Conservation (phyloP, 2,113 vertebrate genomes). For the Origma solitaria region DNA sequence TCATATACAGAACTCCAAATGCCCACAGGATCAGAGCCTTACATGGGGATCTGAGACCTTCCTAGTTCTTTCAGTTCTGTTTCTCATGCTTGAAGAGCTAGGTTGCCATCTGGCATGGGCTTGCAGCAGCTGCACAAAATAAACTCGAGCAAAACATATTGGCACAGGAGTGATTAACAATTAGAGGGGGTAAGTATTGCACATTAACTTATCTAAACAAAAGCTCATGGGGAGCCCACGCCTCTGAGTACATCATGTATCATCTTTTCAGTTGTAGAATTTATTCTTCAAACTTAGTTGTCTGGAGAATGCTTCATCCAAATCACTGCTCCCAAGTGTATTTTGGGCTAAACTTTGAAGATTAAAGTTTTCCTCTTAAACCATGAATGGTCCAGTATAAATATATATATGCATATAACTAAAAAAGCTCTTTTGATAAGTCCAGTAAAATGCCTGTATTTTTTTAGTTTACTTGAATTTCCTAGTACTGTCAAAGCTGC, state of each 20-base stretch:
- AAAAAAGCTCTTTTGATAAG: neutral
- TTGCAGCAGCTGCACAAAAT: conserved; percentile 3
- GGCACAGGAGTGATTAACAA: neutral
- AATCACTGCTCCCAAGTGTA: neutral
- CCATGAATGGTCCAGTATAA: neutral
- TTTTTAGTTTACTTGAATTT: neutral
- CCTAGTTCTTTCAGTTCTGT: neutral
- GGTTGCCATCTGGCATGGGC: neutral
- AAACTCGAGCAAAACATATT: neutral
- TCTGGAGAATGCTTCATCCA: neutral
- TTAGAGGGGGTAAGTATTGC: neutral
- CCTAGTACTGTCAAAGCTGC: neutral
- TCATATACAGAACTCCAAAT: neutral
- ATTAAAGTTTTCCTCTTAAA: neutral
- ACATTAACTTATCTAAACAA: neutral
- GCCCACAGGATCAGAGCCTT: neutral
- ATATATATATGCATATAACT: neutral
- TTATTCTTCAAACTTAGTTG: neutral
- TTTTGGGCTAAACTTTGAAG: neutral
- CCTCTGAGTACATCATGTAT: neutral
- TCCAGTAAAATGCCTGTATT: neutral
- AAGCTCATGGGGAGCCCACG: fast-evolving
- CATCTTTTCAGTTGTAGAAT: neutral
- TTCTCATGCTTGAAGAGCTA: neutral
- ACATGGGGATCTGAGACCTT: neutral